Base-by-base conservation (phyloP, 2,797 vertebrate species). In the Nannoperca australis region DNA sequence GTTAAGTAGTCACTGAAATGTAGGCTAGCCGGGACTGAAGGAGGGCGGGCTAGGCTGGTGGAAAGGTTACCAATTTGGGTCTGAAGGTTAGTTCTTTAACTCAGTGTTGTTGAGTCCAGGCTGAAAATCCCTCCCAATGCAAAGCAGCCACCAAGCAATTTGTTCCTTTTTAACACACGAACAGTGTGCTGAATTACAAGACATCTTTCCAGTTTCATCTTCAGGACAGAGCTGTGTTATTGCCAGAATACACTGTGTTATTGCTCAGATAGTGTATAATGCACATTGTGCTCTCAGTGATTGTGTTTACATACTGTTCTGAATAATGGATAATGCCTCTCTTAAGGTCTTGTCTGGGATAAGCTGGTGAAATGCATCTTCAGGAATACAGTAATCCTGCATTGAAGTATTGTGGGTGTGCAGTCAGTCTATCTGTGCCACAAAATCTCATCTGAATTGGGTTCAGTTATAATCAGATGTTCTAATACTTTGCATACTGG, bases 321-420 rank as follows among this genome's bases (percentile, higher is more conserved):
- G 45, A 75, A 70, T 70, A 78, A 82, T 30, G 78, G 55, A 78
- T 73, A 36, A 65, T 53, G 34, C 44, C 38, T 68, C 58, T 10
- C 65, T 81, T 45, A 59, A 59, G 71, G 76, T 72, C 51, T 71
- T 54, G 65, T 58, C 65, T 22, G 7, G 71, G 64, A 47, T 70
- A 76, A 38, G 51, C 56, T 55, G 55, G 1, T 63, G 60, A 64
- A 65, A 72, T 61, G 32, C 45, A 61, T 66, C 60, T 66, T 67
- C 45, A 59, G 38, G 63, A 30, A 22, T 7, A 58, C 63, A 53
- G 20, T 67, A 24, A 58, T 81, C 34, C 53, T 50, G 30, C 44
- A 17, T 45, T 0, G 10, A 44, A 14, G n/a, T 22, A 10, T 9
- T 36, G 12, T 66, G 45, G 27, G 36, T 53, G 50, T 53, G 40